A percentile compares a stretch with the other conserved stretches of the same genome.
These are phyloP conservation scores for Panthera leo DNA, from an alignment of 2,113 vertebrate genomes.

Conservation along the genomic window DNA sequence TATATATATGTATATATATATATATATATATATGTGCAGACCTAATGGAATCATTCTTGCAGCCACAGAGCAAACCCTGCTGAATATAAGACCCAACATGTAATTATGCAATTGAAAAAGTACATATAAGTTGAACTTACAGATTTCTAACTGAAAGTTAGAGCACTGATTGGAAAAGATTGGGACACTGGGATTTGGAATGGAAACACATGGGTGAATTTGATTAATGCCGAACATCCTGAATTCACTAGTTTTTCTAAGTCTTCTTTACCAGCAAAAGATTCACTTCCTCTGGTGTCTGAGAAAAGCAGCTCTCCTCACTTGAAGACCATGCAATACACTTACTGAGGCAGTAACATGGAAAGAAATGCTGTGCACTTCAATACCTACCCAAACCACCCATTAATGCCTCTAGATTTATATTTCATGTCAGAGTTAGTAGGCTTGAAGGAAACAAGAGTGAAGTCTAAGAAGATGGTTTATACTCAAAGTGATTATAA, in stretches of 20 bases:
- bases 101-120: not conserved
- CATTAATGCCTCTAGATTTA: not conserved
- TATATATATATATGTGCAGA: not conserved
- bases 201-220: not conserved
- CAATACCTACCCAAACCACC: not conserved
- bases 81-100: constrained; percentile 7
- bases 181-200: not conserved
- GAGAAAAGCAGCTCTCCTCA: not conserved
- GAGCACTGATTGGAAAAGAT: not conserved
- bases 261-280: not conserved
- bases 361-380: not conserved
- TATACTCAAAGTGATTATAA: not conserved
- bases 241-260: not conserved
- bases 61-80: not conserved
- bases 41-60: not conserved
- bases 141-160: not conserved
- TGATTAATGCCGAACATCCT: not conserved
- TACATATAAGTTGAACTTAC: not conserved
- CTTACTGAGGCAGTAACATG: not conserved
- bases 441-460: not conserved
- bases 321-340: not conserved
- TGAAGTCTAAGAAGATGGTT: not conserved
- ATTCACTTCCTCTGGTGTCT: not conserved
- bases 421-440: not conserved
- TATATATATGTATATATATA: not conserved